Conservation (phyloP, 2,797 vertebrate species). For the Brachymystax lenok region DNA sequence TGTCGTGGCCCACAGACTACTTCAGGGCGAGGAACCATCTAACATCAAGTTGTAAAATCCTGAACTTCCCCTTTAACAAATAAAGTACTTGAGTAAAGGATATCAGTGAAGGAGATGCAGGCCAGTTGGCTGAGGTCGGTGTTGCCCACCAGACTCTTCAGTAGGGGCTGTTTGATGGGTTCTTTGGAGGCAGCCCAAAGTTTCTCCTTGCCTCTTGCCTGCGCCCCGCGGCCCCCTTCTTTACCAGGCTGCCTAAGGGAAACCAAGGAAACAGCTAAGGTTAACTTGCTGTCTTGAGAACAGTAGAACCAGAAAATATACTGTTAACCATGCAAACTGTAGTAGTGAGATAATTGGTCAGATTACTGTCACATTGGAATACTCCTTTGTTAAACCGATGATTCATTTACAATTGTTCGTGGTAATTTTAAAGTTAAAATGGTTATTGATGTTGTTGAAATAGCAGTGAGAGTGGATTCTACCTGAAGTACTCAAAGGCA, state of each 20-base stretch:
- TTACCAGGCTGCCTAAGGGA: conserved; percentile 63
- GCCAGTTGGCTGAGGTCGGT: conserved; percentile 81
- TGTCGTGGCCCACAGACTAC: background rate
- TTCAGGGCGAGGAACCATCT: background rate
- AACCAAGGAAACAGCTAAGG: background rate
- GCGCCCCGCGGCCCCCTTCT: conserved; percentile 72
- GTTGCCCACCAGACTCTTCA: conserved; percentile 74
- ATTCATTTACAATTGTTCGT: background rate
- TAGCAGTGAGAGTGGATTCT: conserved; percentile 12
- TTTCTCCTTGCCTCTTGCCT: conserved; percentile 69
- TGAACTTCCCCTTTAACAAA: background rate
- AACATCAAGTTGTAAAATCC: background rate
- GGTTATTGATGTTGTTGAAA: background rate
- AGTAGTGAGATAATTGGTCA: background rate
- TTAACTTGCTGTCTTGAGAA: background rate
- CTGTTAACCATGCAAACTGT: background rate
- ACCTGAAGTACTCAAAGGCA: conserved; percentile 91
- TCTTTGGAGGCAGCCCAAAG: conserved; percentile 86
- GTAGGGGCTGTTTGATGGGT: conserved; percentile 86
- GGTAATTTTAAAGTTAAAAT: background rate
- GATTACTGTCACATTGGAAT: background rate
- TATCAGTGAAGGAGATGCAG: conserved; percentile 89
- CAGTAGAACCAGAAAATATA: background rate
- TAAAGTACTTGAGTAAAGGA: conserved; percentile 72
- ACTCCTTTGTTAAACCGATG: no score